phyloP scores from a whole-genome alignment of 2,888 invertebrate species.

The Chorisops tibialis region DNA sequence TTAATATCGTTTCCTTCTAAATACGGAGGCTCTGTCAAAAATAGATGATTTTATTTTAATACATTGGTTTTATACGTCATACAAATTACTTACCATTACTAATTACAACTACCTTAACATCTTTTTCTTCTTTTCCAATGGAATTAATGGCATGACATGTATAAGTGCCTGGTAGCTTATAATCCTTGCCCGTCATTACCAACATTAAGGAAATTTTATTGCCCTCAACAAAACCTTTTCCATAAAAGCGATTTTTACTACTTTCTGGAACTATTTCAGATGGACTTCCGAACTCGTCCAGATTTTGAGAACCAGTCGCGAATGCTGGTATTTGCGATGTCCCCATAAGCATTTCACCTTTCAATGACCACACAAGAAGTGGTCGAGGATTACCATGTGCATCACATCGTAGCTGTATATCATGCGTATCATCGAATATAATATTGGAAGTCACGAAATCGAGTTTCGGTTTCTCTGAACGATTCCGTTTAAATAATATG shows the following conservation, averaged over 20 bases:
- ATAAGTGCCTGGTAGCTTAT: conserved; percentile 54
- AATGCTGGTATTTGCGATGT: conserved; percentile 34
- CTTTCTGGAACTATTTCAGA: neutral
- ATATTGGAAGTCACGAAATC: conserved; percentile 7
- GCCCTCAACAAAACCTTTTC: neutral
- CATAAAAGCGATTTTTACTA: neutral
- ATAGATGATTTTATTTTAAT: no score
- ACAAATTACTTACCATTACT: conserved; percentile 43
- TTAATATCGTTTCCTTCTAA: neutral
- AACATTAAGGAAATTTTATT: neutral
- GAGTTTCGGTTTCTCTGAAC: conserved; percentile 39
- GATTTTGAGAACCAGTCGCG: no score
- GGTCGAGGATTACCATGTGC: conserved; percentile 60
- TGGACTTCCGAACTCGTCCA: neutral
- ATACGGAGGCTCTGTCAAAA: conserved; percentile 16
- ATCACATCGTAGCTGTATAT: conserved; percentile 49
- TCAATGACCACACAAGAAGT: conserved; percentile 59
- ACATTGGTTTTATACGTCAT: neutral
- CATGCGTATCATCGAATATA: conserved; percentile 9
- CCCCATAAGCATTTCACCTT: conserved; percentile 43
- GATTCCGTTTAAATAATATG: no score
- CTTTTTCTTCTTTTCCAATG: conserved; percentile 53
- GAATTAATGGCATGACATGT: conserved; percentile 58
- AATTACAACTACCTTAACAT: conserved; percentile 50
- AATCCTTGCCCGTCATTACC: no score